Conservation (phyloP, 2,888 invertebrate species). For the Philonicus albiceps region DNA sequence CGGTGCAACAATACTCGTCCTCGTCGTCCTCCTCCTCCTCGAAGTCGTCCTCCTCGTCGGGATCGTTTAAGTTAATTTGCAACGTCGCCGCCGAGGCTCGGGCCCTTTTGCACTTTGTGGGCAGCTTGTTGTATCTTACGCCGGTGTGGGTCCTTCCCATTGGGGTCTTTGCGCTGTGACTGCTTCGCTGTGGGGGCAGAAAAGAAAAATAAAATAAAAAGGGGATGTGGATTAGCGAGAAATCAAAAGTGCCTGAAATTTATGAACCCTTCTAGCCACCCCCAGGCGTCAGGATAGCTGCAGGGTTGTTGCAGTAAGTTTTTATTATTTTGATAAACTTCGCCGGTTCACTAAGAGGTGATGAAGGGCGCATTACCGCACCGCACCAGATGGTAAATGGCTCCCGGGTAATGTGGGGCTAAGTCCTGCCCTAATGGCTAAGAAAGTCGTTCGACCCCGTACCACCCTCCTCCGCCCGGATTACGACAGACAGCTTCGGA, state of each 20-base stretch:
- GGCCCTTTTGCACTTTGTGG: conserved; percentile 52
- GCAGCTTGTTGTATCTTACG: conserved; percentile 59
- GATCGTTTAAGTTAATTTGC: conserved; percentile 36
- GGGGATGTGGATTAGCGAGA: neutral
- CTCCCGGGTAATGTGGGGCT: neutral
- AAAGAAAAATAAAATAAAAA: neutral
- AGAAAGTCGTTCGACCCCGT: conserved; percentile 6
- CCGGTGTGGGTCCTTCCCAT: conserved; percentile 53
- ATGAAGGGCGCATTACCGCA: conserved; percentile 30
- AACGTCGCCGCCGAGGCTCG: conserved; percentile 43
- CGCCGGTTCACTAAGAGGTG: conserved; percentile 2
- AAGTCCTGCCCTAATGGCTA: neutral
- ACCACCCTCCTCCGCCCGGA: neutral
- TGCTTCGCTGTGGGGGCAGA: conserved; percentile 54
- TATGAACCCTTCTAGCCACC: neutral
- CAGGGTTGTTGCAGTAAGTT: conserved; percentile 4
- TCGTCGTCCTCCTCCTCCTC: conserved; percentile 5
- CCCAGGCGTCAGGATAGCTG: neutral
- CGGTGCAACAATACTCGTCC: neutral
- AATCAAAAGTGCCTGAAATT: conserved; percentile 12
- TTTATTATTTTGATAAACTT: conserved; percentile 32
- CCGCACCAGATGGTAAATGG: conserved; percentile 36
- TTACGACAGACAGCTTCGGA: conserved; percentile 10
- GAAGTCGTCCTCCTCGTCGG: conserved; percentile 19
- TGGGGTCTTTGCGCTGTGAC: conserved; percentile 50